Conservation (phyloP, 2,113 vertebrate genomes). For the Tetrao urogallus region DNA sequence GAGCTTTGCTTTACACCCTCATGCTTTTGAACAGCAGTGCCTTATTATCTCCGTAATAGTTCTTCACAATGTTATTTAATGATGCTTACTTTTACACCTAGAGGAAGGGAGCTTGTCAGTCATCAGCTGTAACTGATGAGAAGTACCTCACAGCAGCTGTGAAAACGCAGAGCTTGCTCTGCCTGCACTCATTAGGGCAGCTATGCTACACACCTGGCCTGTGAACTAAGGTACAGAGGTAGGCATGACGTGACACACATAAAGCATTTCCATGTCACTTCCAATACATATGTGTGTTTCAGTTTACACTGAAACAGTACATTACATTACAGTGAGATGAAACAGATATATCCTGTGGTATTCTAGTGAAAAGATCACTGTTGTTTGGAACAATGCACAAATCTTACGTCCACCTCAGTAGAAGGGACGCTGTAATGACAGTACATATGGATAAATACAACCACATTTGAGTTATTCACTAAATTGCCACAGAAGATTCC, state of each 20-base stretch:
- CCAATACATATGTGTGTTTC: background rate
- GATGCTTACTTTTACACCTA: background rate
- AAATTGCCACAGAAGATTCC: background rate
- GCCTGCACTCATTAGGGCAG: background rate
- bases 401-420: background rate
- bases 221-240: background rate
- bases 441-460: background rate
- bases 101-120: background rate
- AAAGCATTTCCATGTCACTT: background rate
- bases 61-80: background rate
- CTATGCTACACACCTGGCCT: fast-evolving
- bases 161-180: background rate
- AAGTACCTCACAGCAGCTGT: background rate
- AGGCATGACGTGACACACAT: background rate
- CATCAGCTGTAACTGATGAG: background rate
- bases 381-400: background rate
- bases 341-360: background rate
- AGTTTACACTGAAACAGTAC: background rate
- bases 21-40: background rate
- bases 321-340: background rate
- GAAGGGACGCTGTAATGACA: background rate
- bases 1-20: background rate
- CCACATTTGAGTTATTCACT: background rate
- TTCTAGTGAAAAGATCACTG: background rate
- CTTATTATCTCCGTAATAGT: background rate